These are phyloP conservation scores for Cantharis rufa DNA, from an alignment of 2,888 invertebrate genomes.

Conservation along the genomic window DNA sequence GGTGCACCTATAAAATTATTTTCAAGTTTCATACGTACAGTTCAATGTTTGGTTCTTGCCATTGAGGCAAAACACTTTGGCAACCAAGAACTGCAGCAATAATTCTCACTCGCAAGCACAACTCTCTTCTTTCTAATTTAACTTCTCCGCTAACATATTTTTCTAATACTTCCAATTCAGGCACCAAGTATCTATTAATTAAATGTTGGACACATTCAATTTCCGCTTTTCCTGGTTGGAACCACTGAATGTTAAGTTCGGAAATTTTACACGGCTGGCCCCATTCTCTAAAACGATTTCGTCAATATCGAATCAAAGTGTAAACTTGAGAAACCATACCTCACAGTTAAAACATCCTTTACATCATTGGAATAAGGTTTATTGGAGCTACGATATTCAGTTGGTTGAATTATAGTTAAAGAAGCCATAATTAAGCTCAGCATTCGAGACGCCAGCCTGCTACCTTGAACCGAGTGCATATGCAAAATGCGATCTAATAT, in stretches of 20 bases:
- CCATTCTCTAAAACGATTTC: slow-evolving; percentile 68
- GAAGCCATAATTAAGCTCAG: slow-evolving; percentile 64
- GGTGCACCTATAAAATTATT: neutral
- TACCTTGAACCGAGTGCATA: slow-evolving; percentile 70
- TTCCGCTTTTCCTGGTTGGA: slow-evolving; percentile 73
- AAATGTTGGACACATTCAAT: slow-evolving; percentile 68
- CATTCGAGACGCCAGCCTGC: slow-evolving; percentile 65
- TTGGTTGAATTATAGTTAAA: slow-evolving; percentile 65
- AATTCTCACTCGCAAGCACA: slow-evolving; percentile 69
- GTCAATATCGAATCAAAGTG: neutral
- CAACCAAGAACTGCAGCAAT: slow-evolving; percentile 69
- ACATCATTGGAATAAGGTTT: slow-evolving; percentile 66
- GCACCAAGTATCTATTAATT: slow-evolving; percentile 66
- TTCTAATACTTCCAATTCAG: slow-evolving; percentile 65
- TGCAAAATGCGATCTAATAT: slow-evolving; percentile 74
- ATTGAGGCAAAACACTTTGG: slow-evolving; percentile 69
- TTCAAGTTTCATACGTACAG: slow-evolving; percentile 57
- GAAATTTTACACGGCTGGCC: slow-evolving; percentile 71
- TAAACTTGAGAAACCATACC: slow-evolving; percentile 48
- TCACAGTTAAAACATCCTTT: slow-evolving; percentile 71
- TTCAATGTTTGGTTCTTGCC: slow-evolving; percentile 64
- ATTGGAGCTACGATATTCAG: slow-evolving; percentile 66
- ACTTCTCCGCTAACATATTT: slow-evolving; percentile 61
- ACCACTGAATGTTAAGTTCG: slow-evolving; percentile 74
- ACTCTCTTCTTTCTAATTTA: slow-evolving; percentile 66